Percentiles rank a stretch among this genome's conserved stretches.
Evolutionary conservation across 2,888 invertebrate species (phyloP).

Genomic region (Brachycybe producta): DNA sequence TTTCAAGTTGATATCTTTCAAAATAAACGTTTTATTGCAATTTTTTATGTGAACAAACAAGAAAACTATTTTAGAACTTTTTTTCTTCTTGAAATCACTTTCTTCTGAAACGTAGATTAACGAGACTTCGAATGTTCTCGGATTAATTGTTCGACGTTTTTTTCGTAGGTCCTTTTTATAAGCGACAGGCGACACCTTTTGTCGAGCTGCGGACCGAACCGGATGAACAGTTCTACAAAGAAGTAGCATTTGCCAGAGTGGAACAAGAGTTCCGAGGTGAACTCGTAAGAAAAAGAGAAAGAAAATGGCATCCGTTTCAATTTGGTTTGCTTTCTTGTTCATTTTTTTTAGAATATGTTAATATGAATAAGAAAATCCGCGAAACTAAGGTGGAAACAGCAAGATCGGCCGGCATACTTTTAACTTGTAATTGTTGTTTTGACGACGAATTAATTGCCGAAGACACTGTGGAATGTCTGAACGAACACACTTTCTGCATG

Average conservation of each 20-base stretch:
- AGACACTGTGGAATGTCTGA: conserved; percentile 34
- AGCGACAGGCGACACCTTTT: no score
- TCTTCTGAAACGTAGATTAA: no score
- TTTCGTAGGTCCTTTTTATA: no score
- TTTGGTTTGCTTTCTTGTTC: not conserved
- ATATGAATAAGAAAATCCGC: conserved; percentile 25
- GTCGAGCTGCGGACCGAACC: no score
- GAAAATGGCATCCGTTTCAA: no score
- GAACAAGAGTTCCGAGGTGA: conserved; percentile 6
- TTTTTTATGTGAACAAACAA: no score
- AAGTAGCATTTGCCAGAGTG: conserved; percentile 14
- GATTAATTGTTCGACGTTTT: no score
- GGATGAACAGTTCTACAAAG: conserved; percentile 16
- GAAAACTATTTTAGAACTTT: no score
- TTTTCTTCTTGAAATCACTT: no score
- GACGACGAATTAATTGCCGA: conserved; percentile 40
- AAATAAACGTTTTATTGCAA: no score
- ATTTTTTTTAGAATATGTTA: conserved; percentile 1
- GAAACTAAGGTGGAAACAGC: conserved; percentile 29
- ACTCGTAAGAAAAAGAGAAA: not conserved
- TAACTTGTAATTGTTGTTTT: conserved; percentile 44
- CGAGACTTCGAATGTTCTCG: no score
- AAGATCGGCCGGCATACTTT: conserved; percentile 32
- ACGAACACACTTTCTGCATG: conserved; percentile 40
- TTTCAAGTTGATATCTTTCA: no score